Conservation (phyloP, 2,888 invertebrate genomes). For the Philhelius pedissequus region DNA sequence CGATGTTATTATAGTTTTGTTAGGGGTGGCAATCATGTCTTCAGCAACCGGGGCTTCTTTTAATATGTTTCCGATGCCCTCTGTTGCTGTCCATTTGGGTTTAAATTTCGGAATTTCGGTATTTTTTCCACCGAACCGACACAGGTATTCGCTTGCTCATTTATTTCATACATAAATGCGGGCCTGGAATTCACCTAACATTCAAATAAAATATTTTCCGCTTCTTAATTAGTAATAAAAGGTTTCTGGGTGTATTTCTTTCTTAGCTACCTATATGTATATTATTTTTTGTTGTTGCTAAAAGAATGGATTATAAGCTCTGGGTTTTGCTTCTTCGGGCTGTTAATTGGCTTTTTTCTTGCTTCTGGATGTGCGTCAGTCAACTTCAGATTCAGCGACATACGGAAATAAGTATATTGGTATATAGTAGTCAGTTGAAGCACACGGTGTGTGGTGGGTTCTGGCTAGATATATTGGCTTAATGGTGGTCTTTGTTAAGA, state of each 20-base stretch:
- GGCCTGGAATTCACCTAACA: constrained; percentile 65
- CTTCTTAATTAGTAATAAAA: constrained; percentile 69
- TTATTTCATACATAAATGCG: constrained; percentile 68
- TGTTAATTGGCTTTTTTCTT: constrained; percentile 66
- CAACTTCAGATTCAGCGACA: neutral
- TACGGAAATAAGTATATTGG: constrained; percentile 43
- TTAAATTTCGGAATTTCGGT: constrained; percentile 54
- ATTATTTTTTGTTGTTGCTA: constrained; percentile 9
- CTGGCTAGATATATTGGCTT: neutral
- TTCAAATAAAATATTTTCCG: constrained; percentile 68
- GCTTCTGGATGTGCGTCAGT: constrained; percentile 53
- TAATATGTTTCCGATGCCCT: constrained; percentile 31
- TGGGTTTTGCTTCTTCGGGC: constrained; percentile 32
- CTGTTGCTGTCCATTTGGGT: constrained; percentile 44
- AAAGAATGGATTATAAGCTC: constrained; percentile 51
- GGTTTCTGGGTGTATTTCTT: constrained; percentile 47
- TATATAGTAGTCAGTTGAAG: neutral
- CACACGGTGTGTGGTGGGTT: constrained; percentile 44
- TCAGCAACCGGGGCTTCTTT: constrained; percentile 71
- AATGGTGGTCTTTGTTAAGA: constrained; percentile 63
- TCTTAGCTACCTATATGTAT: neutral
- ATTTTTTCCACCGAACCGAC: constrained; percentile 57
- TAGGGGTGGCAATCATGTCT: neutral
- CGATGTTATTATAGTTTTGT: too few species aligned
- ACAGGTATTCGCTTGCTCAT: constrained; percentile 64